Base-by-base conservation (phyloP, 2,797 vertebrate genomes). In the Megaceryle alcyon region DNA sequence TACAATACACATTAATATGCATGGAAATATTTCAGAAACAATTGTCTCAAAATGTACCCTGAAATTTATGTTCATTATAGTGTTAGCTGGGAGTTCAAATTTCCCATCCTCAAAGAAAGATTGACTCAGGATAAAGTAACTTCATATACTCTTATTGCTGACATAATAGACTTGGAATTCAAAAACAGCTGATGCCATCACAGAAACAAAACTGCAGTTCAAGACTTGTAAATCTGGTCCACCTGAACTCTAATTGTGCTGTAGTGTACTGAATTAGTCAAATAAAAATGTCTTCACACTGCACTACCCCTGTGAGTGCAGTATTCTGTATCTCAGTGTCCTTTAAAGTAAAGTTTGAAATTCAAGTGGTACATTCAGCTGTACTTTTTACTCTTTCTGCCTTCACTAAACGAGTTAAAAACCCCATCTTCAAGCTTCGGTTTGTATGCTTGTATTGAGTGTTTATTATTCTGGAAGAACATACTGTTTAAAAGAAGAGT, bases 81-180 rank as follows among this genome's bases (percentile, higher is more conserved):
- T 8, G 81, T 79, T 90, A 93, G 78, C 88, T 77, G 51, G 37
- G 78, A 89, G 92, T 57, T 96, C 78, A 15, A 16, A 37, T 96
- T 94, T 89, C 93, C 64, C 90, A 64, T 12, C 71, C 81, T 95
- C 88, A 90, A 96, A 96, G 92, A 66, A 54, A 93, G 83, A 85
- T 82, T 95, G 86, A 82, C 23, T 77, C 69, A 66, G 75, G 64
- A 93, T 82, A 79, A 95, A 90, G 88, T 12, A 54, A 80, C 71
- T 84, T 49, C 88, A 92, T 54, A 92, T 54, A 25, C 70, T 79
- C 70, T 44, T 71, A 41, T 33, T 51, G 46, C 83, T 96, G 94
- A 90, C 86, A 70, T 90, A 56, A 93, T 19, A 35, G 93, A 82
- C 12, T 59, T 66, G 93, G 88, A 94, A 96, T 96, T 93, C 39